Conservation (phyloP, 2,888 invertebrate species). For the Chelonus formosanus region DNA sequence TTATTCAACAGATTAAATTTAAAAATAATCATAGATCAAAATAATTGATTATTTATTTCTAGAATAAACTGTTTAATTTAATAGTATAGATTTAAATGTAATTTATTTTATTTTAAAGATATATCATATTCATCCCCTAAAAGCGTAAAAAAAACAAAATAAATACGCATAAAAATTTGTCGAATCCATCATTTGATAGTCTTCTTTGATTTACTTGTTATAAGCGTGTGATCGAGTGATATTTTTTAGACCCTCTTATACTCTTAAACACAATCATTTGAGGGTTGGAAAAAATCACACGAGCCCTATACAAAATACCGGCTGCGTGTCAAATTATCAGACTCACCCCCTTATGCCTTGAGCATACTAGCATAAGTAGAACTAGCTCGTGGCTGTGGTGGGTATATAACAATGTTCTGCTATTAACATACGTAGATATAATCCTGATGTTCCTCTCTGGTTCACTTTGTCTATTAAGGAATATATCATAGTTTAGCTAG, state of each 20-base stretch:
- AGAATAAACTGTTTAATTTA: too few species aligned
- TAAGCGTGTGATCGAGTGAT: not conserved
- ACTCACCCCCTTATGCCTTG: slow-evolving; percentile 28
- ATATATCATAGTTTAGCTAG: not conserved
- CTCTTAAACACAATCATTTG: slow-evolving; percentile 15
- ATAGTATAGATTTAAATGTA: too few species aligned
- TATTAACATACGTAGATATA: slow-evolving; percentile 34
- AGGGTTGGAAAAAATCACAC: slow-evolving; percentile 37
- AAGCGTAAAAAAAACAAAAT: not conserved
- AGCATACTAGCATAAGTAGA: not conserved
- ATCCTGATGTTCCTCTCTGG: slow-evolving; percentile 11
- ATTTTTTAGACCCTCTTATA: slow-evolving; percentile 12
- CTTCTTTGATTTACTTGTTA: too few species aligned
- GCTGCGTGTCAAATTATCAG: slow-evolving; percentile 41
- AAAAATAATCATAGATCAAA: too few species aligned
- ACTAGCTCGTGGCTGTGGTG: slow-evolving; percentile 12
- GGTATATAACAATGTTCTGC: slow-evolving; percentile 21
- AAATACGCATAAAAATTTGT: too few species aligned
- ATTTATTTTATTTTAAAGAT: too few species aligned
- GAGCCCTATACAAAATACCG: slow-evolving; percentile 18
- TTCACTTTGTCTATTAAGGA: slow-evolving; percentile 1
- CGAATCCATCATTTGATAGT: too few species aligned
- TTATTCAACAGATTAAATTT: too few species aligned
- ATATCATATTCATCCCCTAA: slow-evolving; percentile 2
- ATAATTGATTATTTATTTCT: too few species aligned